A percentile compares a stretch with the other conserved stretches of the same genome.
Conservation (phyloP, 2,888 invertebrate species). For the Furcula furcula region DNA sequence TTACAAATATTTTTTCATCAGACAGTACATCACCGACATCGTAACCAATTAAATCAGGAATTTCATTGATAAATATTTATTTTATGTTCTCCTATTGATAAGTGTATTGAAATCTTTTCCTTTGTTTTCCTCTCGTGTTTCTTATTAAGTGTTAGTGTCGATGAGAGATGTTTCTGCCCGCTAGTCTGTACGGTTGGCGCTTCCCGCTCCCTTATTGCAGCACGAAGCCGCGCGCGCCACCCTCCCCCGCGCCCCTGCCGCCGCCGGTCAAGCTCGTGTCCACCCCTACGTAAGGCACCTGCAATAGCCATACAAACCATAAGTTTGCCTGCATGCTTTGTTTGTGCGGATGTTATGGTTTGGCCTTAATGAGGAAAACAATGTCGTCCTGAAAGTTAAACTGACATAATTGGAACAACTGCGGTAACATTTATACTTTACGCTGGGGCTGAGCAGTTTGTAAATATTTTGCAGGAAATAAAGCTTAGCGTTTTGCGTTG, state of each 20-base stretch:
- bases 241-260: slow-evolving; percentile 89
- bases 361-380: slow-evolving; percentile 45
- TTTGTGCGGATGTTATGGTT: slow-evolving; percentile 65
- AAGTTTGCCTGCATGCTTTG: slow-evolving; percentile 74
- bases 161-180: slow-evolving; percentile 82
- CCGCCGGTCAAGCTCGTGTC: slow-evolving; percentile 89
- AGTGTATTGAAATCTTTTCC: slow-evolving; percentile 27
- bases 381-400: slow-evolving; percentile 17
- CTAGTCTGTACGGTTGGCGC: slow-evolving; percentile 97
- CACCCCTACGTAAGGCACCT: slow-evolving; percentile 84
- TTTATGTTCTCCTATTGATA: slow-evolving; percentile 35
- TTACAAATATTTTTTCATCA: slow-evolving; percentile 29
- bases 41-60: slow-evolving; percentile 32
- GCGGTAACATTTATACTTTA: slow-evolving; percentile 33
- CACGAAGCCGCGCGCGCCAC: slow-evolving; percentile 91
- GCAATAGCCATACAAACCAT: slow-evolving; percentile 43
- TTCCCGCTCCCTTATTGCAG: slow-evolving; percentile 98
- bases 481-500: slow-evolving; percentile 53
- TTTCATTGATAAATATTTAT: slow-evolving; percentile 33
- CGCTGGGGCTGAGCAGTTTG: slow-evolving; percentile 55
- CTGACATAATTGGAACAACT: slow-evolving; percentile 21
- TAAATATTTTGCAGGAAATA: slow-evolving; percentile 43
- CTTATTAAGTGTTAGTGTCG: slow-evolving; percentile 70
- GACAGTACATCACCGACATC: slow-evolving; percentile 60
- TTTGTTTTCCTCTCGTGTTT: slow-evolving; percentile 31